Evolutionary conservation across 2,113 vertebrate species (phyloP).

Genomic region (Colinus virginianus): DNA sequence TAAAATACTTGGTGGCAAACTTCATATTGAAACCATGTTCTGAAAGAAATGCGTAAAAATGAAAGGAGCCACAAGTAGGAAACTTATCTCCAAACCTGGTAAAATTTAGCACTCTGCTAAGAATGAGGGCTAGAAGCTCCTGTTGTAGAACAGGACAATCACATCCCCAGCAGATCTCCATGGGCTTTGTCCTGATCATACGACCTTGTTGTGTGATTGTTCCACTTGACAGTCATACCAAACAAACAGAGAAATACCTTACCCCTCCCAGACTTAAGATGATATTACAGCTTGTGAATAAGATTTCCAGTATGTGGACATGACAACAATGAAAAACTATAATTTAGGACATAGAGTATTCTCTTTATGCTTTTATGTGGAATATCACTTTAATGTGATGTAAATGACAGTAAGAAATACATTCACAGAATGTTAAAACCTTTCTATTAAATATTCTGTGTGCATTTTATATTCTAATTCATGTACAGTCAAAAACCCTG

Average conservation of each 20-base stretch:
- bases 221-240: conserved; percentile 50
- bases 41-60: neutral
- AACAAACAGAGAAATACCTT: conserved; percentile 49
- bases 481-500: conserved; percentile 87
- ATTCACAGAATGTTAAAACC: conserved; percentile 82
- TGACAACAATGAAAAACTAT: conserved; percentile 78
- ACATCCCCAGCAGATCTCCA: neutral
- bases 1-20: neutral
- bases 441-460: conserved; percentile 86
- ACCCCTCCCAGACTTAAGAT: conserved; percentile 67
- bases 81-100: neutral
- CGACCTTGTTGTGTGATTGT: conserved; percentile 55
- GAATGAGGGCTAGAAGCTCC: neutral
- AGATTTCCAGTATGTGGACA: conserved; percentile 74
- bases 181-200: conserved; percentile 44
- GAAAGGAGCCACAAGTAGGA: neutral
- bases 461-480: conserved; percentile 88
- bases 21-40: neutral
- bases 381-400: conserved; percentile 84
- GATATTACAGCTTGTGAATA: conserved; percentile 67
- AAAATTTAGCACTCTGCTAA: neutral
- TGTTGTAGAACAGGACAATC: neutral
- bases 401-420: conserved; percentile 85
- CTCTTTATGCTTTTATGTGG: conserved; percentile 82
- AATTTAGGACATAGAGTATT: conserved; percentile 78